Evolutionary conservation across 2,113 vertebrate genomes (phyloP).

Genomic region (Rhynchopsitta pachyrhyncha): DNA sequence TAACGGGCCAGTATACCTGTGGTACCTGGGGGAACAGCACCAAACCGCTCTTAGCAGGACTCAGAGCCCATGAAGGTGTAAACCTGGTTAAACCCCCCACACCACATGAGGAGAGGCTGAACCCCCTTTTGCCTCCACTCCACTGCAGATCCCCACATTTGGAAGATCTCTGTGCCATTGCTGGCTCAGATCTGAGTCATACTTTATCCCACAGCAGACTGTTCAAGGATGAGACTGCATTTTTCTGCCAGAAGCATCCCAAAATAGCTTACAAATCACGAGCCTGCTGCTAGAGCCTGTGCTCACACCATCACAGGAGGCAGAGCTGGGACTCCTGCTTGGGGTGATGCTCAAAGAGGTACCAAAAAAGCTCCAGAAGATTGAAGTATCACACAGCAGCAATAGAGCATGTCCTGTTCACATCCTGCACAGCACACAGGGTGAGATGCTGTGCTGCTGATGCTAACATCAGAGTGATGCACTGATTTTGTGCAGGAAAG

Average conservation of each 20-base stretch:
- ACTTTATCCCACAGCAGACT: background rate
- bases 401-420: background rate
- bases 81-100: background rate
- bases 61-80: background rate
- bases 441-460: fast-evolving
- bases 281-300: fast-evolving
- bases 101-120: background rate
- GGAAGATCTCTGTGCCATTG: background rate
- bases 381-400: background rate
- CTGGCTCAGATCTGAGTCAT: background rate
- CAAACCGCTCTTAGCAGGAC: background rate
- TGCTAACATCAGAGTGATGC: fast-evolving
- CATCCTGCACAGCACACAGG: fast-evolving
- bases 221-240: background rate
- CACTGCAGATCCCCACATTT: background rate
- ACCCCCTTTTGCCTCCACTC: background rate
- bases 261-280: background rate
- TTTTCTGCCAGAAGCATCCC: slow-evolving; percentile 38
- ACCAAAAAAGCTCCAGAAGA: too few species aligned
- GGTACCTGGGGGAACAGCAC: background rate
- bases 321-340: background rate
- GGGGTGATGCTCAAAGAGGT: background rate
- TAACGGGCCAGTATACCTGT: background rate
- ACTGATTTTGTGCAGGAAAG: background rate
- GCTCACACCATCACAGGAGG: fast-evolving